A percentile compares a stretch with the other conserved stretches of the same genome.
These are phyloP conservation scores for Drosophila crucigera DNA, from an alignment of 2,888 invertebrate species.

Conservation along the genomic window DNA sequence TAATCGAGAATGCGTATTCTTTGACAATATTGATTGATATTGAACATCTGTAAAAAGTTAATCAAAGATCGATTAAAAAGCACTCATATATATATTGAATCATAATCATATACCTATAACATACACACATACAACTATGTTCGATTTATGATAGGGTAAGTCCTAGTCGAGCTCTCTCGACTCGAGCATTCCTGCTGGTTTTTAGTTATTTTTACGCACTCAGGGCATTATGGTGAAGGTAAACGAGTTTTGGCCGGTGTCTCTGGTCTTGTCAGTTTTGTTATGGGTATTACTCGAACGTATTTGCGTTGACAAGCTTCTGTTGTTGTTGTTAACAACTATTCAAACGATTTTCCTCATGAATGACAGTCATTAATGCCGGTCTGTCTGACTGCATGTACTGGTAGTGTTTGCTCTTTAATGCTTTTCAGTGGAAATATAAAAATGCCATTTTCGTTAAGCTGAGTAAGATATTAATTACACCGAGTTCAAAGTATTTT, in stretches of 20 bases:
- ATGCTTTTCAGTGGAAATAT: not conserved
- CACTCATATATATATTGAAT: no score
- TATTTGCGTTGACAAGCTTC: conserved; percentile 10
- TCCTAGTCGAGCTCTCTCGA: not conserved
- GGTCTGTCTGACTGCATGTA: not conserved
- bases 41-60: not conserved
- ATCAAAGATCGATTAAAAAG: not conserved
- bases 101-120: not conserved
- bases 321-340: not conserved
- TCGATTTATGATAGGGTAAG: not conserved
- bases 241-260: conserved; percentile 7
- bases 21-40: not conserved
- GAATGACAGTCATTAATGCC: not conserved
- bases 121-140: not conserved
- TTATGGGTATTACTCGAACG: not conserved
- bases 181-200: not conserved
- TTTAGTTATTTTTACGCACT: not conserved
- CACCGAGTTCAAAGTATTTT: not conserved
- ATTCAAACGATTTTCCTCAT: conserved; percentile 4
- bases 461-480: not conserved
- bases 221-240: conserved; percentile 6
- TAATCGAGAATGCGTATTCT: not conserved
- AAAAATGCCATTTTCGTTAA: not conserved
- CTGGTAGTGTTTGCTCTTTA: not conserved
- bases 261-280: conserved; percentile 4